A percentile compares a stretch with the other conserved stretches of the same genome.
Evolutionary conservation across 2,113 vertebrate species (phyloP).

Genomic region (Percina caprodes): DNA sequence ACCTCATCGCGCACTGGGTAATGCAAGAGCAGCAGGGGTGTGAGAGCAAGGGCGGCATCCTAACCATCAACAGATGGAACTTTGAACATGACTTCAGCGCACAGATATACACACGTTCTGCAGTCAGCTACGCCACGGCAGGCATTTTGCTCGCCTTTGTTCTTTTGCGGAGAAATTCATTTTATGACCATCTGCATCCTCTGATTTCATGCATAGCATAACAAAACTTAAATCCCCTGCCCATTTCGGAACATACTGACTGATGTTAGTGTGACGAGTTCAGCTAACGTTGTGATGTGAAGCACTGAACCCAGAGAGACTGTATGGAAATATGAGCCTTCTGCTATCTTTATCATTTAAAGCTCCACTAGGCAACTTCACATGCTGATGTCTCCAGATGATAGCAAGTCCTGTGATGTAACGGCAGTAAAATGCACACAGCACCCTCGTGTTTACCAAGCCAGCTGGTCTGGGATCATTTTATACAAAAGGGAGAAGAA

Average conservation of each 20-base stretch:
- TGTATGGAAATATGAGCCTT: background rate
- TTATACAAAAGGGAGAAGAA: constrained; percentile 12
- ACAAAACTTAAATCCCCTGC: background rate
- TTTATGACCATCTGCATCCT: constrained; percentile 52
- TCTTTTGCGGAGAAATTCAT: constrained; percentile 33
- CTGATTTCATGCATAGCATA: constrained; percentile 22
- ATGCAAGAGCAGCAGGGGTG: constrained; percentile 67
- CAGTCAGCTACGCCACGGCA: background rate
- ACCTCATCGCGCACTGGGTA: constrained; percentile 67
- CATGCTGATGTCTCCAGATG: constrained; percentile 25
- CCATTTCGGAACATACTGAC: background rate
- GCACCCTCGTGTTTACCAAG: constrained; percentile 4
- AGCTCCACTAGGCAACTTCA: background rate
- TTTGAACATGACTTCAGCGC: constrained; percentile 69
- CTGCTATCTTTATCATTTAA: constrained; percentile 31
- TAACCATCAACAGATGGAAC: constrained; percentile 82
- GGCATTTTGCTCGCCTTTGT: constrained; percentile 48
- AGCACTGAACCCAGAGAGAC: background rate
- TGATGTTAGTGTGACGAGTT: constrained; percentile 14
- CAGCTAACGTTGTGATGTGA: constrained; percentile 20
- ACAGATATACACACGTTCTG: constrained; percentile 29
- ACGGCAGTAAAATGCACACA: constrained; percentile 42
- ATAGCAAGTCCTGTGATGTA: constrained; percentile 49
- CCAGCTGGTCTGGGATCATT: constrained; percentile 43
- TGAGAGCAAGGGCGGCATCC: constrained; percentile 66